Percentiles rank a stretch among this genome's conserved stretches.
Conservation (phyloP, 2,797 vertebrate species). For the Parambassis ranga region DNA sequence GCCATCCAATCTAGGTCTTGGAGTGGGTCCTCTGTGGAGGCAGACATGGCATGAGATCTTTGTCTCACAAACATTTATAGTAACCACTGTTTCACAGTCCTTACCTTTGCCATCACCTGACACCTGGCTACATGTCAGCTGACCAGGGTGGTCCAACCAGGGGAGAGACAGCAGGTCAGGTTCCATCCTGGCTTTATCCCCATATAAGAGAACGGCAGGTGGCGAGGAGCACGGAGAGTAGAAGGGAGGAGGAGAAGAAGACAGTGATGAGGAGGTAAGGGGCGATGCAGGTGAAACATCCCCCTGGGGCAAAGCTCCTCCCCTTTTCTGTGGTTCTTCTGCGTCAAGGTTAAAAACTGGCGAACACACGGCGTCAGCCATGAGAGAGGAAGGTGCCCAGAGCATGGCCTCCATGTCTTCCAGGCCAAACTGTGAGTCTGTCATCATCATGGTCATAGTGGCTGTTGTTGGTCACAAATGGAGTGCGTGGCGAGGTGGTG, state of each 20-base stretch:
- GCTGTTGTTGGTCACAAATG: constrained; percentile 76
- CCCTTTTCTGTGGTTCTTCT: constrained; percentile 61
- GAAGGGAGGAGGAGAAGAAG: constrained; percentile 68
- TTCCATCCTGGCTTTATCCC: constrained; percentile 68
- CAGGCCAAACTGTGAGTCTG: constrained; percentile 91
- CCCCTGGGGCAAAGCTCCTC: constrained; percentile 56
- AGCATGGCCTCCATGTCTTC: constrained; percentile 90
- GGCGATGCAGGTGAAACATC: constrained; percentile 56
- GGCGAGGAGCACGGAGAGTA: constrained; percentile 76
- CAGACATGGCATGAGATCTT: not conserved
- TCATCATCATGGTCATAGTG: constrained; percentile 86
- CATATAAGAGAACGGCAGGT: constrained; percentile 41
- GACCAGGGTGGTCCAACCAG: constrained; percentile 63
- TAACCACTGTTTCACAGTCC: no score
- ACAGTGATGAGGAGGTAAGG: constrained; percentile 60
- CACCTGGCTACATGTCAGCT: constrained; percentile 53
- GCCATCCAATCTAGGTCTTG: constrained; percentile 95
- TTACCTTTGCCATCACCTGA: constrained; percentile 73
- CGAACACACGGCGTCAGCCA: constrained; percentile 83
- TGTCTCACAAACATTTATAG: no score
- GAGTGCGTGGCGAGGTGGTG: constrained; percentile 46
- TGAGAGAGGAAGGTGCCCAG: constrained; percentile 91
- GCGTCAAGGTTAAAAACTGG: constrained; percentile 50
- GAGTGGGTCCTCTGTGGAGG: constrained; percentile 83
- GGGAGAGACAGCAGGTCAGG: constrained; percentile 69